Evolutionary conservation across 2,888 invertebrate species (phyloP), one percentile per base, ranked within the genome.

Genomic region (Xanthorhoe spadicearia): DNA sequence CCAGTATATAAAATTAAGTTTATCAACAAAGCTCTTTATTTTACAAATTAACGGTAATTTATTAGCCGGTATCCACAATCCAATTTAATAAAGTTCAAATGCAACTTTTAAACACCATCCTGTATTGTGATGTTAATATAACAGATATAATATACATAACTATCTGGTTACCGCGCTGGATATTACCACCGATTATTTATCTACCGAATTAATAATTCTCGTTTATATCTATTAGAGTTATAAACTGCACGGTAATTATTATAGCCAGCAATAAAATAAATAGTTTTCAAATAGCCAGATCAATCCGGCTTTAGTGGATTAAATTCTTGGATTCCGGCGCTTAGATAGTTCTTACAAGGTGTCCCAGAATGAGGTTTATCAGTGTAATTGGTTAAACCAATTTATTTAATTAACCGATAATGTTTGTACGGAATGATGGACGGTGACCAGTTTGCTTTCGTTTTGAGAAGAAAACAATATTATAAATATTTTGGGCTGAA

Each of bases 251-350:
- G 67, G 74, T 73, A 72, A 73, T 70, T 71, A 75, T 74, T 72
- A 75, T 73, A 70, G 68, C 56, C 65, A 61, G 64, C 70, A 74
- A 71, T 73, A 77, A 72, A 74, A 73, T 66, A 73, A 74, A 76
- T 67, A 72, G 69, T 69, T 72, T 72, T 75, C 73, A 73, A 75
- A 71, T 71, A 77, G 78, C 71, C 69, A 69, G 76, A 78, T 75
- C 66, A 69, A 80, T 82, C 78, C 75, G 73, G 78, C 73, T 65
- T 62, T 69, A 74, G 73, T 74, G 70, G 68, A 72, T 77, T 68
- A 74, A 76, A 82, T 80, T 77, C 76, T 74, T 72, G 66, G 76
- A 80, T 77, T 79, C 85, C 79, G 84, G 84, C 83, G 81, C 80
- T 82, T 86, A 86, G 85, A 85, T n/a, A 50, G 7, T 50, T 10